Conservation (phyloP, 2,113 vertebrate genomes). For the Theropithecus gelada region DNA sequence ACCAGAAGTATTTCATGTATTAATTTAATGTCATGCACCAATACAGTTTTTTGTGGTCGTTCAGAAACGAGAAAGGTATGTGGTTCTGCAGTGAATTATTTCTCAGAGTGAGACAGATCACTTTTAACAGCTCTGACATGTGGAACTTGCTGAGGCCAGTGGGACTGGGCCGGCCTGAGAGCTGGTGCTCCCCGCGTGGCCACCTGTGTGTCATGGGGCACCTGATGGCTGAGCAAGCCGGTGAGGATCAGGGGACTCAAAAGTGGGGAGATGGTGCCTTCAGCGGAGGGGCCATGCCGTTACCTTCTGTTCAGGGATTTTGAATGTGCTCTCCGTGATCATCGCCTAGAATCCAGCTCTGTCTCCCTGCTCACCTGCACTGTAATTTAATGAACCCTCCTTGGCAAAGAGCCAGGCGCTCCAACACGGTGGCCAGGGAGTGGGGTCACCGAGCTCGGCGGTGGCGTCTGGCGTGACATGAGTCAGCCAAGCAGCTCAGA, state of each 20-base stretch:
- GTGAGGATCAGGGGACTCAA: neutral
- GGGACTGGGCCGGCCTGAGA: accelerated
- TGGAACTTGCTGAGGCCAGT: neutral
- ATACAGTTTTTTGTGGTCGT: accelerated
- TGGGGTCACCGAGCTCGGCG: neutral
- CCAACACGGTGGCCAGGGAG: neutral
- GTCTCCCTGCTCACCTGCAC: neutral
- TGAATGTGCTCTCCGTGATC: neutral
- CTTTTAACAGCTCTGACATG: accelerated
- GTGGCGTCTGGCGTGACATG: neutral
- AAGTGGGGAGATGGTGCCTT: neutral
- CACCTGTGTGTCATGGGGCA: accelerated
- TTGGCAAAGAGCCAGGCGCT: neutral
- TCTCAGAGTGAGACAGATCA: accelerated
- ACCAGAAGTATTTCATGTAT: too few relatives aligned
- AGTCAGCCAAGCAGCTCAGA: neutral
- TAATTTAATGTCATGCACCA: too few relatives aligned
- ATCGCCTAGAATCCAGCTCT: neutral
- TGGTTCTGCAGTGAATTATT: neutral
- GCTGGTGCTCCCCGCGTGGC: accelerated
- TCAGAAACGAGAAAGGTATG: accelerated
- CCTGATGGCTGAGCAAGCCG: neutral
- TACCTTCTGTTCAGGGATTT: accelerated
- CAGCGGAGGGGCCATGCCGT: accelerated
- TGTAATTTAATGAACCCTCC: conserved; percentile 23